Evolutionary conservation across 2,888 invertebrate species (phyloP), one percentile per base, ranked within the genome.

Genomic region (Tenthredo mesomela): DNA sequence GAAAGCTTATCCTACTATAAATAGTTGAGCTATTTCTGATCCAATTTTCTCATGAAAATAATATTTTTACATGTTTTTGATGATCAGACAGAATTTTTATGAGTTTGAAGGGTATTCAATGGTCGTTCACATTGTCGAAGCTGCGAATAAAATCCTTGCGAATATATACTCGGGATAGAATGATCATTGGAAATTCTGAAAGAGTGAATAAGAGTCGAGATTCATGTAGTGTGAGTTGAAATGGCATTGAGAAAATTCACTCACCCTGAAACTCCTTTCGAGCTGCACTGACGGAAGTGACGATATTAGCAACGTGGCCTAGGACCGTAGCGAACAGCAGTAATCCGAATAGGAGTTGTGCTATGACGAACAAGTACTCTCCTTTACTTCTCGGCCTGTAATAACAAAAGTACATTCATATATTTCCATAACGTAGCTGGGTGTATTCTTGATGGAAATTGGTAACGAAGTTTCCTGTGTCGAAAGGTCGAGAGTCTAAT

Each of bases 201-300:
- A 50, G 18, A 50, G 50, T 18, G 50, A 18, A 50, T 33, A n/a
- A 50, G 50, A 50, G 18, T 65, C 65, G 15, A 29, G 25, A 65
- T 65, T 65, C 29, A 65, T 2, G 29, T 29, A 5, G 12, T 25
- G n/a, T 12, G 47, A 21, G 43, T 40, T 43, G 15, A 0, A 50
- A 77, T 29, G 9, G 7, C 1, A 10, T 65, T 67, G 18, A 6
- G 9, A 75, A 43, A 54, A 15, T 47, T 87, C 87, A 94, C 95
- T 95, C 94, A 99, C 99, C 98, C 96, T 99, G 99, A 94, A 99
- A 99, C 93, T 99, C 99, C 94, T 99, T 99, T 91, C 99, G 95
- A 85, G 98, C 99, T 15, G 98, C 98, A 93, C 98, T 98, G 92
- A 99, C 98, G 85, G 98, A 98, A 86, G 99, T 98, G 91, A 99